Percentiles rank a stretch among this genome's conserved stretches.
phyloP scores from a whole-genome alignment of 2,888 invertebrate species.

The Chydorus sphaericus region DNA sequence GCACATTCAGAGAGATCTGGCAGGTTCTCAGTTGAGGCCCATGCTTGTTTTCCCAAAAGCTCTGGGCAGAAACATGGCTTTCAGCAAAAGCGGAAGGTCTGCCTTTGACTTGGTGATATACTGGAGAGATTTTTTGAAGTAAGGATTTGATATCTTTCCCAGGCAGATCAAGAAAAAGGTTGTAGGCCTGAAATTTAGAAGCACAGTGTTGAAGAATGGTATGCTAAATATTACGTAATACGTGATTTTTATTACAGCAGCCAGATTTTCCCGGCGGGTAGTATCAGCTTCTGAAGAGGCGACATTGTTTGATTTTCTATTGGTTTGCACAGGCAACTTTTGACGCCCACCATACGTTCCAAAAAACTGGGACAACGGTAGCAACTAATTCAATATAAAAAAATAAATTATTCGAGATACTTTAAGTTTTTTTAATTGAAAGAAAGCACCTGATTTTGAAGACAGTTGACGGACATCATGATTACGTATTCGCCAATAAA shows the following conservation, averaged over 20 bases:
- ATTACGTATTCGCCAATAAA: neutral
- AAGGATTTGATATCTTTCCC: neutral
- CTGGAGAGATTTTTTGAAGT: neutral
- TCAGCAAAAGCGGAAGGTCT: neutral
- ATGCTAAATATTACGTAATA: neutral
- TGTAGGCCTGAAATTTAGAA: neutral
- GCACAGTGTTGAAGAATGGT: neutral
- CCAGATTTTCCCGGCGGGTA: neutral
- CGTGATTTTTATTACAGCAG: neutral
- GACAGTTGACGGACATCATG: neutral
- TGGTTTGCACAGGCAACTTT: neutral
- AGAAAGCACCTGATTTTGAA: neutral
- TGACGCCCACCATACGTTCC: neutral
- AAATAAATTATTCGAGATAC: neutral
- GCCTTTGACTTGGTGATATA: neutral
- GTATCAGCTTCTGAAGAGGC: neutral
- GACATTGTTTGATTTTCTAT: neutral
- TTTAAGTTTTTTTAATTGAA: neutral
- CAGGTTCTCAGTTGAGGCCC: conserved; percentile 23
- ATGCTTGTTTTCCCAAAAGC: conserved; percentile 34
- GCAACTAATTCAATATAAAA: neutral
- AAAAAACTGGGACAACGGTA: neutral
- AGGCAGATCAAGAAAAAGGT: neutral
- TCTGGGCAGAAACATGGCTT: conserved; percentile 28
- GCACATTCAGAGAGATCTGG: neutral